Percentiles rank a stretch among this genome's conserved stretches.
Conservation (phyloP, 2,797 vertebrate genomes). For the Bovichtus diacanthus region DNA sequence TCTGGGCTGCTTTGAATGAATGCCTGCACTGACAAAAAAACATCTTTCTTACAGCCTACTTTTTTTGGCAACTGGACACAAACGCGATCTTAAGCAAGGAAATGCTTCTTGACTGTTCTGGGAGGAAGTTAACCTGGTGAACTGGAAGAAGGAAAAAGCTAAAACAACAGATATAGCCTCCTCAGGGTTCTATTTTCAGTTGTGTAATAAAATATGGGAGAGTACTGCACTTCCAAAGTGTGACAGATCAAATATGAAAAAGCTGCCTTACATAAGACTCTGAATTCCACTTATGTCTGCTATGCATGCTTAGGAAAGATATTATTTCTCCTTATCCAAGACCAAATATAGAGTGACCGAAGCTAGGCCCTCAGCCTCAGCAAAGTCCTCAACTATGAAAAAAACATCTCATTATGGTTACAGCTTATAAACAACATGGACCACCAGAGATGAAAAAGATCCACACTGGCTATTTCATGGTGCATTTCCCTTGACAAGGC, state of each 20-base stretch:
- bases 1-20: conserved; percentile 40
- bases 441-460: conserved; percentile 47
- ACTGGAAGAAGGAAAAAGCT: conserved; percentile 28
- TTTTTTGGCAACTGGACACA: conserved; percentile 3
- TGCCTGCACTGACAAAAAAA: conserved; percentile 10
- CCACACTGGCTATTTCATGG: conserved; percentile 11
- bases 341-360: conserved; percentile 46
- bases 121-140: conserved; percentile 37
- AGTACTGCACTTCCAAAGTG: conserved; percentile 2
- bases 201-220: conserved; percentile 40
- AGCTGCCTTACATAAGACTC: conserved; percentile 47
- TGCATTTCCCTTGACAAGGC: conserved; percentile 28
- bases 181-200: conserved; percentile 36
- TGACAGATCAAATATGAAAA: conserved; percentile 53
- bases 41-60: background rate
- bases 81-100: conserved; percentile 3
- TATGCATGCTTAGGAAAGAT: conserved; percentile 37
- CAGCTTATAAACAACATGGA: conserved; percentile 54
- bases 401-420: conserved; percentile 33
- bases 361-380: conserved; percentile 14
- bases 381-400: conserved; percentile 22
- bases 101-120: conserved; percentile 4
- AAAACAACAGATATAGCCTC: conserved; percentile 46
- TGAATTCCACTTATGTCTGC: conserved; percentile 39
- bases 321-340: conserved; percentile 11